phyloP scores from a whole-genome alignment of 2,797 vertebrate genomes.

The Buceros bicornis region DNA sequence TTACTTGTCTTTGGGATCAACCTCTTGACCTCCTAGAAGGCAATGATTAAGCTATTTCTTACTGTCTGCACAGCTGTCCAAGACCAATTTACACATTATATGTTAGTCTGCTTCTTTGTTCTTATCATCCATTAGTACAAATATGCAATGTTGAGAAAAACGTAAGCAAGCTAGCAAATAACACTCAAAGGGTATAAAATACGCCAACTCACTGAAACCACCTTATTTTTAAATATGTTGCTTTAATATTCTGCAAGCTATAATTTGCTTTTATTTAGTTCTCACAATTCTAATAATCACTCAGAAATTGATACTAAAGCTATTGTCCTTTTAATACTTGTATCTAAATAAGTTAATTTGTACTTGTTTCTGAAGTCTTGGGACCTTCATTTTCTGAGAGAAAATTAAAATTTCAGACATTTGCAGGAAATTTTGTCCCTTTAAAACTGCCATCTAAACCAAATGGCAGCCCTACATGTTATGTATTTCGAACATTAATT shows the following conservation, averaged over 20 bases:
- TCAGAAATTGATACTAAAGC: background rate
- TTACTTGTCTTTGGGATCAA: constrained; percentile 25
- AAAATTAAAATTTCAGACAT: background rate
- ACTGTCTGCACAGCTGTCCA: background rate
- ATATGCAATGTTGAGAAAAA: background rate
- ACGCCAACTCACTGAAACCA: background rate
- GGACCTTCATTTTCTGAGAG: background rate
- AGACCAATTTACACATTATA: background rate
- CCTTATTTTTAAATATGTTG: background rate
- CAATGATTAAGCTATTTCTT: constrained; percentile 42
- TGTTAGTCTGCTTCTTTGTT: background rate
- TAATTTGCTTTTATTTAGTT: background rate
- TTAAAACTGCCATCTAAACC: background rate
- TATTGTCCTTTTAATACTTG: background rate
- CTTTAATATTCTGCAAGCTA: background rate
- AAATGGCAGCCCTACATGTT: background rate
- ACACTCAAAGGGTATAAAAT: background rate
- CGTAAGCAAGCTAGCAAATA: background rate
- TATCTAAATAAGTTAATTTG: background rate
- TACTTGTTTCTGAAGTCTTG: background rate
- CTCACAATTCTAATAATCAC: background rate
- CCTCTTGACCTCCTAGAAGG: background rate
- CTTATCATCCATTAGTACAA: background rate
- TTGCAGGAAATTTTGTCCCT: background rate
- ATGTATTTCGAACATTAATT: background rate